Conservation (phyloP, 2,113 vertebrate species). For the Paramisgurnus dabryanus region DNA sequence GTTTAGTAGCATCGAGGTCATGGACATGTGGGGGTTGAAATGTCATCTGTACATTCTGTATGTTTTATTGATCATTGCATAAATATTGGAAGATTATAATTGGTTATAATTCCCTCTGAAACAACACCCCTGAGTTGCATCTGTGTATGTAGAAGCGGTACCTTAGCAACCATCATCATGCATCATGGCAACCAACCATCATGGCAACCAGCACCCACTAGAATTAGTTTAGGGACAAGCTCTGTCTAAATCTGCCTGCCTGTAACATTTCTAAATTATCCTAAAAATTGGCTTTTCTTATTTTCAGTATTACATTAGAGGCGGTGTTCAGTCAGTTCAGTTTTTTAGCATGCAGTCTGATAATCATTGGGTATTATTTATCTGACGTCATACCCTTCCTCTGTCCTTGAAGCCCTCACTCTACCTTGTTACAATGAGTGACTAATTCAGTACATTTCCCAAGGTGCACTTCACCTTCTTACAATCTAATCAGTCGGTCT, state of each 20-base stretch:
- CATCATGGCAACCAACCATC: constrained; percentile 60
- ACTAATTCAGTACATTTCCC: constrained; percentile 34
- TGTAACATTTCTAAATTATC: too few relatives aligned
- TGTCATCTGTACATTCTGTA: too few relatives aligned
- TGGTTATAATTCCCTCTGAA: too few relatives aligned
- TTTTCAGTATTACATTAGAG: not conserved
- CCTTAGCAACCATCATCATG: constrained; percentile 53
- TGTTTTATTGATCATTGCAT: too few relatives aligned
- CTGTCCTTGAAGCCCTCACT: not conserved
- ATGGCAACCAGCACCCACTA: constrained; percentile 60
- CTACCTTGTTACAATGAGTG: not conserved
- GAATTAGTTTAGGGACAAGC: constrained; percentile 12
- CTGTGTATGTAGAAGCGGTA: constrained; percentile 58
- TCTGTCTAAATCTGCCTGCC: too few relatives aligned
- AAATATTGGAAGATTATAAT: too few relatives aligned
- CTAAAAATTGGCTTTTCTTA: not conserved
- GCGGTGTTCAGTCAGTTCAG: not conserved
- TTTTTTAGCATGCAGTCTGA: not conserved
- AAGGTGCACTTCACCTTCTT: constrained; percentile 34
- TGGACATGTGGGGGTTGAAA: not conserved
- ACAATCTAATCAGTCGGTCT: constrained; percentile 33
- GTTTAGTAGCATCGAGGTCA: constrained; percentile 6
- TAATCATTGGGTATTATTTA: constrained; percentile 12
- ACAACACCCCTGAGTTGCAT: too few relatives aligned
- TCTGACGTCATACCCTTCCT: constrained; percentile 21